These are phyloP conservation scores for Ovis aries DNA, from an alignment of 2,113 vertebrate species.

Conservation along the genomic window ARS-UI_Ramb_v3.0 NC_056054.1:75112001-75112500, in stretches of 20 bases:
- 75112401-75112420: background rate
- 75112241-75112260: background rate
- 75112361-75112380: background rate
- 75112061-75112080: background rate
- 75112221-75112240: background rate
- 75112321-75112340: background rate
- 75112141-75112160: background rate
- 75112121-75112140: background rate
- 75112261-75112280: background rate
- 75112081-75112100: background rate
- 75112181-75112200: background rate
- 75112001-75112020: background rate
- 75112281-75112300: background rate
- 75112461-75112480: background rate
- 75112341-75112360: background rate
- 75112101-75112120: background rate
- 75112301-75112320: background rate
- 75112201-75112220: background rate
- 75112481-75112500: background rate
- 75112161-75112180: background rate
- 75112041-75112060: conserved; percentile 29
- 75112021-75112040: background rate
- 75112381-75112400: background rate
- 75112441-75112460: background rate
- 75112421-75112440: background rate